Evolutionary conservation across 1,140 invertebrate species (phyloP).

Genomic region (Dysdera silvatica): DNA sequence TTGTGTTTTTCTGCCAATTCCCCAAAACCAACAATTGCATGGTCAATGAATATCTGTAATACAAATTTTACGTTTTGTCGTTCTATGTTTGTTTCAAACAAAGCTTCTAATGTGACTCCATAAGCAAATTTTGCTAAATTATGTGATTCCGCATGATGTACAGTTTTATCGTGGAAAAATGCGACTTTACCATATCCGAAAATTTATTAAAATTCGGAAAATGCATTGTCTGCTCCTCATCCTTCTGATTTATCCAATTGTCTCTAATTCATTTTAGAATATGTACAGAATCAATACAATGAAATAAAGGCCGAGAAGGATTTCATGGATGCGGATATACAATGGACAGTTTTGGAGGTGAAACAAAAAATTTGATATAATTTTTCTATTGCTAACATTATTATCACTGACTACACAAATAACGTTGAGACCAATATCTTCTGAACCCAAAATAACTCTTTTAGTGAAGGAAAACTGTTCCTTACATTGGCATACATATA

Average conservation of each 20-base stretch:
- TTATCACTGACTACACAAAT: not conserved
- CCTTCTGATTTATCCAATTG: not conserved
- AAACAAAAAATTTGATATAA: not conserved
- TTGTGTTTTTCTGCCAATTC: not conserved
- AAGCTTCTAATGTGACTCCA: too few relatives aligned
- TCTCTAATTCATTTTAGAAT: not conserved
- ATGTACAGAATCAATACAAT: not conserved
- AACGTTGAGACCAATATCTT: not conserved
- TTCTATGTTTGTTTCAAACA: not conserved
- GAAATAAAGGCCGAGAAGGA: not conserved
- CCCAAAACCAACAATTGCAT: too few relatives aligned
- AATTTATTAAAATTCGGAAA: too few relatives aligned
- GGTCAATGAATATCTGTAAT: too few relatives aligned
- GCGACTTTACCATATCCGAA: not conserved
- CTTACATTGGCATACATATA: not conserved
- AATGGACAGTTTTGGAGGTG: not conserved
- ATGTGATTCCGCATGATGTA: too few relatives aligned
- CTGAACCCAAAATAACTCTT: slow-evolving; percentile 2
- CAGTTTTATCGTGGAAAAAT: not conserved
- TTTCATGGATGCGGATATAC: not conserved
- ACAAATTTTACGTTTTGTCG: not conserved
- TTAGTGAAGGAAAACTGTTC: not conserved
- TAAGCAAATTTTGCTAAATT: too few relatives aligned
- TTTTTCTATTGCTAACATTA: slow-evolving; percentile 6
- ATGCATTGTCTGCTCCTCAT: not conserved